These are phyloP conservation scores for Anguilla anguilla DNA, from an alignment of 2,797 vertebrate genomes.

Conservation along the genomic window DNA sequence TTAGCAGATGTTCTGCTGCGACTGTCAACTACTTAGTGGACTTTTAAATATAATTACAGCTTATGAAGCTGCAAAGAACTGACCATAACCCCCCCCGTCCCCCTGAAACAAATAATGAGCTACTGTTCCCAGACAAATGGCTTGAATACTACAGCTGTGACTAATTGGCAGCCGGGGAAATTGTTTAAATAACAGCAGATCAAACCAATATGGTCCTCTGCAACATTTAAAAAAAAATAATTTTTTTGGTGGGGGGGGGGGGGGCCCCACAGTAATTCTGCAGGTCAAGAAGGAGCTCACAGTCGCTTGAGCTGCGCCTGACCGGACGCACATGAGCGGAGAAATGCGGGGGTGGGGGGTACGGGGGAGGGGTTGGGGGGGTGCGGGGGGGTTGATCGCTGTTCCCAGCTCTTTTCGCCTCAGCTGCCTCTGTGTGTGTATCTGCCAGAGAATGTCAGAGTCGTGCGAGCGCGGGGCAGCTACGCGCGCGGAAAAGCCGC, in stretches of 20 bases:
- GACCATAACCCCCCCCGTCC: conserved; percentile 6
- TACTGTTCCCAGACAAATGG: conserved; percentile 18
- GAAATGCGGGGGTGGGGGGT: neutral
- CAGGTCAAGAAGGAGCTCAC: conserved; percentile 32
- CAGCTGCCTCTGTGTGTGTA: neutral
- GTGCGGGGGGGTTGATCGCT: neutral
- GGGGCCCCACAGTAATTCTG: conserved; percentile 26
- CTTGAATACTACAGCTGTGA: conserved; percentile 46
- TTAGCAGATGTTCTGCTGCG: neutral
- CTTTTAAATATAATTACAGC: conserved; percentile 38
- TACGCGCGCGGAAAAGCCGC: neutral
- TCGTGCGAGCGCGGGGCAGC: neutral
- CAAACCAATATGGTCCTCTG: conserved; percentile 20
- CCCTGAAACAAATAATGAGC: conserved; percentile 40
- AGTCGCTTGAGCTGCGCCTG: conserved; percentile 21
- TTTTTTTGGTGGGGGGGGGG: too few relatives aligned
- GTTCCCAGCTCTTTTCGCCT: neutral
- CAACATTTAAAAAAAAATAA: neutral
- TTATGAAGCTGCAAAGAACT: conserved; percentile 30
- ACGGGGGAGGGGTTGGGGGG: too few relatives aligned
- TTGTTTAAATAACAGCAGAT: conserved; percentile 35
- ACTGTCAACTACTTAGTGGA: conserved; percentile 27
- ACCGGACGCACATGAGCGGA: neutral
- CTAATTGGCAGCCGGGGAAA: conserved; percentile 36
- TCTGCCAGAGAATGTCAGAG: neutral